Base-by-base conservation (phyloP, 2,888 invertebrate genomes). In the Cyclophora punctaria region DNA sequence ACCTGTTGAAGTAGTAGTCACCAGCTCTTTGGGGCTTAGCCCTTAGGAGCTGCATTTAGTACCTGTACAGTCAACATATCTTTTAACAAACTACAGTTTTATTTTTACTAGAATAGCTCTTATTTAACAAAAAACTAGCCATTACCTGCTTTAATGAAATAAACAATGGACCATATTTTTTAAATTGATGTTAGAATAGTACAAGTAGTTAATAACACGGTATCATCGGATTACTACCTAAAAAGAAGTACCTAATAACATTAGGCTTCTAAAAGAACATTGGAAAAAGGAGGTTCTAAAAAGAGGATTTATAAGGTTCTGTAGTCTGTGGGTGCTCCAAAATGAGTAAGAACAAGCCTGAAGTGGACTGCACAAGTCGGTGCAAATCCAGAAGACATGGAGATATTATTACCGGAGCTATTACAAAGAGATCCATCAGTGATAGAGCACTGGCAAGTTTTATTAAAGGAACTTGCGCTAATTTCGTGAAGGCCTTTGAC, bases 391-490 rank as follows among this genome's bases (percentile, higher is more conserved):
- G 83, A 35, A 74, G 75, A 48, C 92, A 91, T 62, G 92, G 91
- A 34, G 86, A 90, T 56, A 78, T 84, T 35, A 83, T 94, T n/a
- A 92, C 90, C 0, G 88, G 91, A 57, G 91, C 92, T 4, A 85
- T 93, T 46, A 92, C 93, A 0, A 93, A 93, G 72, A 87, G 92
- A 58, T 90, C 90, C 6, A 80, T 92, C 40, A 81, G 81, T 2
- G 91, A 93, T 75, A 80, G 83, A 41, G 90, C 91, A 40, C 71
- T 94, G 46, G 90, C 90, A 3, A 89, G 90, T 44, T 91, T 86
- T 56, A 85, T 92, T 53, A 90, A 85, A 46, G 89, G 88, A 47
- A 89, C 88, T 7, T 93, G 93, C 61, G 80, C 88, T 35, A 93
- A 93, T 69, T 92, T 90, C 58, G 67, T 78, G 40, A 90, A 90